phyloP scores from a whole-genome alignment of 2,113 vertebrate genomes.

The Pandion haliaetus region DNA sequence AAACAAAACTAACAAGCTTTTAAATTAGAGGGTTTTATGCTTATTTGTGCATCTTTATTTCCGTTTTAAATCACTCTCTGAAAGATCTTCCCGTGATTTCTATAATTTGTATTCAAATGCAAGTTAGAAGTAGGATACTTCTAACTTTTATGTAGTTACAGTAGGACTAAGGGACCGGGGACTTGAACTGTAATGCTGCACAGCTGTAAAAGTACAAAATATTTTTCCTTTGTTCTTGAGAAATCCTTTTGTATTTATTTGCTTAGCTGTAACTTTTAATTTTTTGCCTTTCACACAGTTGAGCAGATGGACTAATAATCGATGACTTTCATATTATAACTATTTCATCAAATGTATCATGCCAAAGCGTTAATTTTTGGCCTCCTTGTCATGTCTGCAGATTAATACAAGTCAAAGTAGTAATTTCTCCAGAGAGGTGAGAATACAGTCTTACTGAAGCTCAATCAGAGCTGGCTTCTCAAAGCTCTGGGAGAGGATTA shows the following conservation, averaged over 20 bases:
- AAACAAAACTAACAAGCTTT: background rate
- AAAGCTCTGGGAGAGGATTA: constrained; percentile 33
- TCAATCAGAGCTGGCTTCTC: constrained; percentile 20
- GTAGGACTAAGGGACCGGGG: background rate
- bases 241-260: background rate
- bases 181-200: background rate
- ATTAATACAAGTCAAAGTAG: constrained; percentile 13
- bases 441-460: background rate
- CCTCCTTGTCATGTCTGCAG: background rate
- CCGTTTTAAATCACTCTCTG: background rate
- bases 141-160: background rate
- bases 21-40: background rate
- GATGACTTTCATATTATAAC: background rate
- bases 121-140: background rate
- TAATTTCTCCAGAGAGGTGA: constrained; percentile 11
- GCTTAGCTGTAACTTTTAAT: background rate
- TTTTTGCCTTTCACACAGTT: background rate
- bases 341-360: background rate
- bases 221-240: background rate
- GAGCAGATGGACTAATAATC: background rate
- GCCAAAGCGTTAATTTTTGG: constrained; percentile 11
- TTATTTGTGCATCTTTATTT: background rate
- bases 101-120: background rate
- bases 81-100: background rate
- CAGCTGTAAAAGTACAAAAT: background rate